Base-by-base conservation (phyloP, 2,888 invertebrate species). In the Drepana falcataria region DNA sequence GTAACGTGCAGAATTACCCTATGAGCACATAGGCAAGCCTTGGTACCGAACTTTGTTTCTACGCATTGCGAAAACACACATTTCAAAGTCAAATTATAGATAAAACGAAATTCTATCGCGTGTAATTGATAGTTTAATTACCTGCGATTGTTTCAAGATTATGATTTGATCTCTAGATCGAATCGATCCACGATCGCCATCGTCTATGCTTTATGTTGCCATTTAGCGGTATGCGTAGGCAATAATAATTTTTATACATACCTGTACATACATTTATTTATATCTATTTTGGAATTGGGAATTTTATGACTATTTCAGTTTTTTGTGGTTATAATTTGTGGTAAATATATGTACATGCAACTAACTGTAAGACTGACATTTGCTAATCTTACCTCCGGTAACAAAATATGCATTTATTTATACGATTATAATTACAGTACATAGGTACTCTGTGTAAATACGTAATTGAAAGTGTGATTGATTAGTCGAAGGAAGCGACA, bases 121-220 rank as follows among this genome's bases (percentile, higher is more conserved):
- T 40, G 40, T 33, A 41, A 51, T 40, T 33, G 40, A 41, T 41
- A 34, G 40, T 51, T 44, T 51, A 40, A 41, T 51, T 51, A 51
- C 21, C 21, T 21, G 21, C 41, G 51, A 51, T 51, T 51, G 51
- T 34, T 40, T 44, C 44, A 44, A 44, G 44, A 44, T 44, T 44
- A 44, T 9, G 9, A 34, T 34, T 51, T 51, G 51, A 51, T 51
- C 40, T 40, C 51, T 34, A 40, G 40, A 51, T 51, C 51, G 51
- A 51, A 40, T 40, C 51, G 40, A 51, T 41, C 51, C 6, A 34
- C 9, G 35, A 51, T 3, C 6, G 41, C 4, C 34, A 40, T 51
- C 41, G 41, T 40, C 33, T 57, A 41, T 34, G n/a, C 48, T 48
- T 6, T 35, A 52, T 52, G 52, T 41, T 37, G 49, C 55, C 44